These are phyloP conservation scores for Rhodinocichla rosea DNA, from an alignment of 2,113 vertebrate species.

Conservation along the genomic window DNA sequence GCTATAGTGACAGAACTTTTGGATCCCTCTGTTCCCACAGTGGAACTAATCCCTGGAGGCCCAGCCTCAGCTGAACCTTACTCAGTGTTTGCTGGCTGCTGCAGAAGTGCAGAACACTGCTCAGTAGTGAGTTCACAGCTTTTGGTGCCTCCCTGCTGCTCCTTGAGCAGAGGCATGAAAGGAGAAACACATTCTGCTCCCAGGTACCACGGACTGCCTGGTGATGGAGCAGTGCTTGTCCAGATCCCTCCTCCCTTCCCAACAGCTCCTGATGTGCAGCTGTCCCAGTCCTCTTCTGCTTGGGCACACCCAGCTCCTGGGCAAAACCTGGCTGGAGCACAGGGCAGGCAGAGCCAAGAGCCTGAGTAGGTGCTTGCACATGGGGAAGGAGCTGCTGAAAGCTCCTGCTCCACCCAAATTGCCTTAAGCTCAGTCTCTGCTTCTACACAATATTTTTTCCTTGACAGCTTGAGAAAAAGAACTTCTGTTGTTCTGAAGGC, in stretches of 20 bases:
- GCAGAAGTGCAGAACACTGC: neutral
- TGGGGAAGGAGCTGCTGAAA: neutral
- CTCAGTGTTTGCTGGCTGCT: neutral
- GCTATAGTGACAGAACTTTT: neutral
- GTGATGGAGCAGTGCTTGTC: neutral
- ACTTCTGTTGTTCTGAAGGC: neutral
- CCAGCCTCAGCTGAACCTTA: neutral
- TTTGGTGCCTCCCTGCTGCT: neutral
- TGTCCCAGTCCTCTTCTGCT: neutral
- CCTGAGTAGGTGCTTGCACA: fast-evolving
- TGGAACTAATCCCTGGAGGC: neutral
- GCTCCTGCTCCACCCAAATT: neutral
- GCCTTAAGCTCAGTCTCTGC: neutral
- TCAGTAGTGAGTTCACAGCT: neutral
- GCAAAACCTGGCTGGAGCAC: neutral
- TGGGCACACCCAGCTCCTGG: neutral
- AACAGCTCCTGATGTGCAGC: neutral
- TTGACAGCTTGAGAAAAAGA: neutral
- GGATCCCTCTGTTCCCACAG: neutral
- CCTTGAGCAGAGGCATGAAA: neutral
- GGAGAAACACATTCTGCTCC: neutral
- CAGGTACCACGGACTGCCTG: fast-evolving
- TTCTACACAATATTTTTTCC: neutral
- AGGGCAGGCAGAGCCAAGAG: neutral
- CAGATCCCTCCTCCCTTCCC: neutral